Conservation (phyloP, 2,797 vertebrate genomes). For the Xenentodon cancila region DNA sequence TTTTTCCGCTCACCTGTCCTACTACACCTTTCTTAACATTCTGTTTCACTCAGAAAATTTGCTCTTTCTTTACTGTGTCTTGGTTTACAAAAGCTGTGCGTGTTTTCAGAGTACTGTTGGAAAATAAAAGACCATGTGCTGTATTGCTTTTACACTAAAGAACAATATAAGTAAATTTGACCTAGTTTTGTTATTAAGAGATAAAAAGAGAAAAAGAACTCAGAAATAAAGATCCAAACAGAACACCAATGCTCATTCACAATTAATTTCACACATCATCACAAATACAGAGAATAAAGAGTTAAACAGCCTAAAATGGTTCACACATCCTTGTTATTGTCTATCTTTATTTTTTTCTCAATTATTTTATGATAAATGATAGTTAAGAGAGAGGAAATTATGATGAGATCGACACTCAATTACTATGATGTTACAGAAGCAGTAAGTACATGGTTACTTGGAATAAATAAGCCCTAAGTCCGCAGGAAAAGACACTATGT, state of each 20-base stretch:
- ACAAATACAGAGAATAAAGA: slow-evolving; percentile 79
- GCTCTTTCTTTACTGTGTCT: slow-evolving; percentile 45
- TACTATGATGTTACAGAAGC: slow-evolving; percentile 38
- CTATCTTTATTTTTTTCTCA: slow-evolving; percentile 53
- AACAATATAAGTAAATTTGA: slow-evolving; percentile 57
- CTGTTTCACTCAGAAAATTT: slow-evolving; percentile 27
- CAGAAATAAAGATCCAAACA: slow-evolving; percentile 45
- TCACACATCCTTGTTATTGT: slow-evolving; percentile 74
- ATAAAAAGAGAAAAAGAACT: not conserved
- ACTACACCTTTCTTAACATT: slow-evolving; percentile 18
- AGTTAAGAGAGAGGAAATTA: slow-evolving; percentile 25
- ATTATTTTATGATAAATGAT: slow-evolving; percentile 45
- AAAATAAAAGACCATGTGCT: slow-evolving; percentile 33
- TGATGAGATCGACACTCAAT: slow-evolving; percentile 31
- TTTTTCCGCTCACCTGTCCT: too few species aligned
- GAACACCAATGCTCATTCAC: slow-evolving; percentile 69
- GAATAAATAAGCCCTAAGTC: slow-evolving; percentile 35
- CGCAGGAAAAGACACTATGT: slow-evolving; percentile 38
- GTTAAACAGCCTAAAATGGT: slow-evolving; percentile 69
- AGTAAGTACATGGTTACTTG: slow-evolving; percentile 28
- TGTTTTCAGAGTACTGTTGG: slow-evolving; percentile 41
- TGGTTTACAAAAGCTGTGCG: slow-evolving; percentile 56
- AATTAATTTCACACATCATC: slow-evolving; percentile 76
- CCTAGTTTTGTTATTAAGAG: slow-evolving; percentile 28
- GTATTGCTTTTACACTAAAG: slow-evolving; percentile 71